Evolutionary conservation across 2,797 vertebrate species (phyloP).

Genomic region (Columba guinea): DNA sequence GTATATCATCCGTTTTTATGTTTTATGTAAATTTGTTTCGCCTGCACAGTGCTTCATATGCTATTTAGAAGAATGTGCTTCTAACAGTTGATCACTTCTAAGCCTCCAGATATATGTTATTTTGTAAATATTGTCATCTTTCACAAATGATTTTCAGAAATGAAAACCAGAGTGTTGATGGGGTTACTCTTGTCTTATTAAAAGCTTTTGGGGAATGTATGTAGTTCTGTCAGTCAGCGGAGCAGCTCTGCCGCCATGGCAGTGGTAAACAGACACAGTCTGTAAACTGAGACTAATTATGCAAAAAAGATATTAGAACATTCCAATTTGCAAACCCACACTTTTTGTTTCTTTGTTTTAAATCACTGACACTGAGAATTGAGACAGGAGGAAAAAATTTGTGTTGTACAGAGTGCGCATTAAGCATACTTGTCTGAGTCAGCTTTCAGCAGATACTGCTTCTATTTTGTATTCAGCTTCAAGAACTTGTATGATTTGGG

Average conservation of each 20-base stretch:
- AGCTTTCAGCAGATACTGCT: not conserved
- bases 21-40: not conserved
- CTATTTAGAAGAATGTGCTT: not conserved
- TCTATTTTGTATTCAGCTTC: not conserved
- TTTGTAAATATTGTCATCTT: not conserved
- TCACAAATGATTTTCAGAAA: not conserved
- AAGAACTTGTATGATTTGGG: not conserved
- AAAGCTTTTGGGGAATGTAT: not conserved
- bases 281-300: slow-evolving; percentile 6
- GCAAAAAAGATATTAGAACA: not conserved
- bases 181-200: not conserved
- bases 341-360: not conserved
- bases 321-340: not conserved
- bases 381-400: not conserved
- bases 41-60: not conserved
- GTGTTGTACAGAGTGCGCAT: not conserved
- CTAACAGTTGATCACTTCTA: not conserved
- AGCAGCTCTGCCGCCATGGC: slow-evolving; percentile 46
- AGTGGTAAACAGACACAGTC: not conserved
- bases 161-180: not conserved
- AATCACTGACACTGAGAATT: not conserved
- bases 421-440: not conserved
- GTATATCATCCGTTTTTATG: not conserved
- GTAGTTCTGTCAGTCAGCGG: slow-evolving; percentile 20
- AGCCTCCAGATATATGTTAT: not conserved